Base-by-base conservation (phyloP, 1,140 invertebrate genomes). In the Pseudachorutes palmiensis region DNA sequence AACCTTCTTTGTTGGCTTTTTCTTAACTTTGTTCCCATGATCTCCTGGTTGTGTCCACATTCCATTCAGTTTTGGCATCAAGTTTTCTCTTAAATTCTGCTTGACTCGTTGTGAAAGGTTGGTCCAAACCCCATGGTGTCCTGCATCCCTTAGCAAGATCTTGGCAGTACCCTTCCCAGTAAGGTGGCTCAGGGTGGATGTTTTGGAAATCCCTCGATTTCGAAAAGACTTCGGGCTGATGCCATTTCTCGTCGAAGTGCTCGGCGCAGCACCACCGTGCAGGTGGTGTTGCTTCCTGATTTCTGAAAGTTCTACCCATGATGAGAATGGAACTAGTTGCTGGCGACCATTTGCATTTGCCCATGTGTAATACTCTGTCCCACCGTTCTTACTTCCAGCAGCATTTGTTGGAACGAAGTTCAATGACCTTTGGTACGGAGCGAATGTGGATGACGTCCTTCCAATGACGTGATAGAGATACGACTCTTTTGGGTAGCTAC, bases 391-490 rank as follows among this genome's bases (percentile, higher is more conserved):
- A 24, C 61, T 70, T 33, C 30, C 59, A 0, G 31, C 30, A 22
- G 29, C 28, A 12, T 69, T 58, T 2, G 64, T 45, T 29, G 72
- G 62, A 26, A 71, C 12, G 48, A 71, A 73, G 57, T 71, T 73
- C 49, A 73, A 28, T 16, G 72, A 73, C 68, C 72, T 71, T 66
- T 73, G 72, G 61, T 73, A 73, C 55, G 72, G 72, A 2, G 72
- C 72, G 70, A 73, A 73, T 58, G 72, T 73, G 14, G 72, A 73
- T 26, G 72, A 71, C 51, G 61, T 69, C 65, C 72, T 31, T 24
- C 72, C 70, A 69, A 73, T 71, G 24, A 71, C 72, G 19, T 73
- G 72, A 32, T 71, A 71, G 36, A 73, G 51, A 60, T 73, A 73
- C 9, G 72, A 71, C 68, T 73, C 72, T 55, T 73, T 73, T 2